Evolutionary conservation across 2,113 vertebrate genomes (phyloP).

Genomic region (Limanda limanda): DNA sequence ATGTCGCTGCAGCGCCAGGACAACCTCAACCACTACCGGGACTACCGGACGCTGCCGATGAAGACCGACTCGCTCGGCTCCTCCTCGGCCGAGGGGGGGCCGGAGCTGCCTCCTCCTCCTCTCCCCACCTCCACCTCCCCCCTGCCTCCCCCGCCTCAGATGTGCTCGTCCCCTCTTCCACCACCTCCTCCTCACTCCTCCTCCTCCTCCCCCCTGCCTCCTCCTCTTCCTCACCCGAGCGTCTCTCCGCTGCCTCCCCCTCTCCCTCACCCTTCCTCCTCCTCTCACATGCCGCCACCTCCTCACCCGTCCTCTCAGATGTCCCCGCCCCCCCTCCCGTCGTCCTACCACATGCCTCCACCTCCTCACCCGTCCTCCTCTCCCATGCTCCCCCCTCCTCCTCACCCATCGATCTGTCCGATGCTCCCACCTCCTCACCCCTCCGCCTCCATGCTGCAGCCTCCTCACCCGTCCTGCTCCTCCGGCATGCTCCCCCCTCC

Average conservation of each 20-base stretch:
- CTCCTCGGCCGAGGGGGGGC: conserved; percentile 71
- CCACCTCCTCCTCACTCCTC: conserved; percentile 40
- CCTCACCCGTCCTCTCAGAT: conserved; percentile 57
- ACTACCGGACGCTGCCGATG: conserved; percentile 81
- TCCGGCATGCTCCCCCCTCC: conserved; percentile 76
- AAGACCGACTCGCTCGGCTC: conserved; percentile 86
- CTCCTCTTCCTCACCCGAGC: conserved; percentile 50
- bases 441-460: conserved; percentile 32
- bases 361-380: conserved; percentile 15
- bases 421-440: conserved; percentile 50
- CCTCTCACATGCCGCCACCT: conserved; percentile 62
- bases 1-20: conserved; percentile 78
- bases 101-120: conserved; percentile 67
- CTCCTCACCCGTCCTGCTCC: conserved; percentile 71
- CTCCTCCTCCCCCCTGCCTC: conserved; percentile 59
- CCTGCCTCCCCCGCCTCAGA: conserved; percentile 73
- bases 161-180: conserved; percentile 58
- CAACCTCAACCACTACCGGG: conserved; percentile 70
- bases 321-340: conserved; percentile 27
- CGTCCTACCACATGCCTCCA: conserved; percentile 14
- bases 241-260: conserved; percentile 45
- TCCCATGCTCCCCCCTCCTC: conserved; percentile 58
- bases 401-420: conserved; percentile 26
- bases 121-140: conserved; percentile 64
- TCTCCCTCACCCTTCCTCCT: conserved; percentile 24